phyloP scores from a whole-genome alignment of 2,888 invertebrate species.

The Nomada ruficornis region DNA sequence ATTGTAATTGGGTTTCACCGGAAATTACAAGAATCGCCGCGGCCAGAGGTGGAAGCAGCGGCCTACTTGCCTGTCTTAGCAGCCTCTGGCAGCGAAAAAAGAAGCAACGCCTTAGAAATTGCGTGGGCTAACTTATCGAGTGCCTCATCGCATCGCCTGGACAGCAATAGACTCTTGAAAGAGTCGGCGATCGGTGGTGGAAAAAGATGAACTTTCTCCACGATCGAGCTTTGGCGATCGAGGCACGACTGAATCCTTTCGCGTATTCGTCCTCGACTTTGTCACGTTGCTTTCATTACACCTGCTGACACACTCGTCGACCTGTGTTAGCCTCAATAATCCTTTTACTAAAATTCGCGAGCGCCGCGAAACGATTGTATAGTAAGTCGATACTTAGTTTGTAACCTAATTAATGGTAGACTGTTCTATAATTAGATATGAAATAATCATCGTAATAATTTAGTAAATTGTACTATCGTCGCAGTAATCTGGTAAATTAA shows the following conservation, averaged over 20 bases:
- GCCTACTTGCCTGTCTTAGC: constrained; percentile 58
- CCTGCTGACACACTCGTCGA: constrained; percentile 33
- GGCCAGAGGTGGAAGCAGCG: constrained; percentile 52
- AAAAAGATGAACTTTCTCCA: constrained; percentile 63
- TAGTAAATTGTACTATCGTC: too few species aligned
- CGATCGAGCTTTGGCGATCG: constrained; percentile 14
- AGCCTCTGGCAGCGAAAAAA: constrained; percentile 29
- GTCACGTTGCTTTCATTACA: constrained; percentile 61
- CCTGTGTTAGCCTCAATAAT: not conserved
- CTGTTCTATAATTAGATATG: not conserved
- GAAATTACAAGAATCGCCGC: constrained; percentile 71
- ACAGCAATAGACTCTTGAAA: constrained; percentile 8
- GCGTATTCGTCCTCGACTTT: constrained; percentile 68
- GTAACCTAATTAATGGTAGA: not conserved
- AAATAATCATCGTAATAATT: too few species aligned
- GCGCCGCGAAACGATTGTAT: not conserved
- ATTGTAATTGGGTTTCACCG: constrained; percentile 77
- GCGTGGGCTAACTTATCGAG: constrained; percentile 72
- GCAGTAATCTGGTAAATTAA: too few species aligned
- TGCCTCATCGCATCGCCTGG: constrained; percentile 40
- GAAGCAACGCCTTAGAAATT: constrained; percentile 52
- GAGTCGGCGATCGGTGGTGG: constrained; percentile 33
- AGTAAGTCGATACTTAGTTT: not conserved
- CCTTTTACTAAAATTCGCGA: constrained; percentile 24
- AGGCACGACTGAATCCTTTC: constrained; percentile 46